Percentiles rank a stretch among this genome's conserved stretches.
Conservation (phyloP, 2,888 invertebrate genomes). For the Lysandra bellargus region DNA sequence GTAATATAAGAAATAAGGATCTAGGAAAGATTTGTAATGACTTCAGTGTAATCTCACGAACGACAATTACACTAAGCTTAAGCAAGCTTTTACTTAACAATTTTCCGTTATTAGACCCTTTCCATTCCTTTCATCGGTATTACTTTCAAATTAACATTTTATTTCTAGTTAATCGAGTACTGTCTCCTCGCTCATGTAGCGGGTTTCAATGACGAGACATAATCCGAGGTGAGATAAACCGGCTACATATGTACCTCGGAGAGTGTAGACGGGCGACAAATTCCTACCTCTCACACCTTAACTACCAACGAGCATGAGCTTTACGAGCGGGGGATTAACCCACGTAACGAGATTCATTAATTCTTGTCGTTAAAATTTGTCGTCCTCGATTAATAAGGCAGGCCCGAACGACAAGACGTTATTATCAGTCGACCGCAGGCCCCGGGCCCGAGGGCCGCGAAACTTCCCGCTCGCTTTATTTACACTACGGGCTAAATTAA, state of each 20-base stretch:
- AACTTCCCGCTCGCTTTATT: conserved; percentile 80
- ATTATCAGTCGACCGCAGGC: conserved; percentile 76
- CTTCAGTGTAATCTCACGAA: conserved; percentile 72
- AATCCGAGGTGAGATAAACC: conserved; percentile 3
- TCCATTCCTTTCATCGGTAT: not conserved
- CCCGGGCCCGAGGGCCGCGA: conserved; percentile 58
- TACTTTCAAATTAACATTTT: not conserved
- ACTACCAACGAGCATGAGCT: conserved; percentile 73
- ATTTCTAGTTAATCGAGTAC: not conserved
- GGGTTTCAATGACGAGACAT: conserved; percentile 21
- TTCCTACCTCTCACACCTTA: conserved; percentile 64
- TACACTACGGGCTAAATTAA: conserved; percentile 82
- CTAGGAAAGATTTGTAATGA: conserved; percentile 72
- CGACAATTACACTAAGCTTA: conserved; percentile 67
- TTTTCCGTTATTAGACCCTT: not conserved
- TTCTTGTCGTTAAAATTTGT: conserved; percentile 83
- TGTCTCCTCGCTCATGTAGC: not conserved
- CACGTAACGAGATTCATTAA: conserved; percentile 82
- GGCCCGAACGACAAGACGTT: conserved; percentile 73
- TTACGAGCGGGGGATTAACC: conserved; percentile 81
- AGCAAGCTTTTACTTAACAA: conserved; percentile 46
- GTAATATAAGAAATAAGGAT: conserved; percentile 34
- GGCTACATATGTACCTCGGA: conserved; percentile 21
- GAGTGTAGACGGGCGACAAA: conserved; percentile 33
- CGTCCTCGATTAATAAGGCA: conserved; percentile 82